These are phyloP conservation scores for Meda fulgida DNA, from an alignment of 2,797 vertebrate species.

Conservation along the genomic window DNA sequence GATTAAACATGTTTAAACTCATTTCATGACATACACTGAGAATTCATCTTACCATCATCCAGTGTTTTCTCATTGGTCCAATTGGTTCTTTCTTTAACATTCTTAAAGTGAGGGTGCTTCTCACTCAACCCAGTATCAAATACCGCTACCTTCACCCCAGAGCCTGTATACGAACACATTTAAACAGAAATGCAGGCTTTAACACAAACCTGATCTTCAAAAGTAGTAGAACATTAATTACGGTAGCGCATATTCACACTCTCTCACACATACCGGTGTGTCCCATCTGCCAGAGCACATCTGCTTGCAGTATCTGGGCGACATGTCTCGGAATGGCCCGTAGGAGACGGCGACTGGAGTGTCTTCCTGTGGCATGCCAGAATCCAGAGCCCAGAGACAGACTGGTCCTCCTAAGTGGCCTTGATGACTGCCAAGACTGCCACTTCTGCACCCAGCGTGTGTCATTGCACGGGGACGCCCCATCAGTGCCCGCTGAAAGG, in stretches of 20 bases:
- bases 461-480: conserved; percentile 84
- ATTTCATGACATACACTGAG: not conserved
- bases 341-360: conserved; percentile 92
- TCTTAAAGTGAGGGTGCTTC: conserved; percentile 98
- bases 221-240: not conserved
- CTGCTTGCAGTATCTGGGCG: conserved; percentile 96
- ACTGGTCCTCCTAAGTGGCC: conserved; percentile 90
- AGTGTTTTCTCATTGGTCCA: conserved; percentile 99
- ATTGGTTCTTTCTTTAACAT: conserved; percentile 98
- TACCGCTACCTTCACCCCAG: conserved; percentile 96
- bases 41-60: conserved; percentile 86
- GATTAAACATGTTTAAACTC: not conserved
- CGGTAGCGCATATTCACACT: not conserved
- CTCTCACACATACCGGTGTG: conserved; percentile 83
- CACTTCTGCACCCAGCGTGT: conserved; percentile 91
- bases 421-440: conserved; percentile 94
- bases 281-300: conserved; percentile 98
- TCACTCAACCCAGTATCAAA: conserved; percentile 98
- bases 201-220: not conserved
- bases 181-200: not conserved
- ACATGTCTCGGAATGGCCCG: conserved; percentile 97
- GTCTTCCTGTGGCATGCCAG: conserved; percentile 96
- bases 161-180: conserved; percentile 74
- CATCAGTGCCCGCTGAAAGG: conserved; percentile 72
- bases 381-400: conserved; percentile 93